These are phyloP conservation scores for Melanotaenia trifasciata DNA, from an alignment of 2,797 vertebrate genomes.

Conservation along the genomic window DNA sequence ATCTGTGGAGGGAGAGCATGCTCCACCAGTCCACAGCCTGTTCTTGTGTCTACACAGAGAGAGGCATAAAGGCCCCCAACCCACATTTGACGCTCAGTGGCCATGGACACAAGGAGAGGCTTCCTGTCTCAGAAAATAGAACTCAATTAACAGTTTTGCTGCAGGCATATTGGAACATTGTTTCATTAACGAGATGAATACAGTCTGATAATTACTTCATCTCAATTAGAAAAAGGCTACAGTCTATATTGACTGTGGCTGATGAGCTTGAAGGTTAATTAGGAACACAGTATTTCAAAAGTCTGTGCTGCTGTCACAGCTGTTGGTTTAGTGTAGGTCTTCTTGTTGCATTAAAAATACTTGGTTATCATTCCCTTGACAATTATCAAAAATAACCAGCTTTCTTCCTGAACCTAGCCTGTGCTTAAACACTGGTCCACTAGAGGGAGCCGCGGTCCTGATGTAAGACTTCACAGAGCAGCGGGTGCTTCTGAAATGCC, in stretches of 20 bases:
- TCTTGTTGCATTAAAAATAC: constrained; percentile 6
- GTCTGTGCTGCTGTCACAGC: constrained; percentile 47
- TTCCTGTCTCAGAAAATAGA: constrained; percentile 78
- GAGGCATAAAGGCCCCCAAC: constrained; percentile 60
- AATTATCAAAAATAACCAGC: constrained; percentile 21
- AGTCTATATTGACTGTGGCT: constrained; percentile 83
- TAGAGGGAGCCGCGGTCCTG: constrained; percentile 73
- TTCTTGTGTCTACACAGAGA: constrained; percentile 59
- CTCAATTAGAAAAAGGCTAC: constrained; percentile 78
- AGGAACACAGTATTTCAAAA: constrained; percentile 75
- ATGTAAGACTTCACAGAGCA: constrained; percentile 21
- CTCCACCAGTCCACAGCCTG: constrained; percentile 69
- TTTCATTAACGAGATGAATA: constrained; percentile 85
- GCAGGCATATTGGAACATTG: constrained; percentile 81
- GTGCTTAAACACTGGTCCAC: constrained; percentile 49
- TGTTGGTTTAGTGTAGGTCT: constrained; percentile 29
- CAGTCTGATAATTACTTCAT: constrained; percentile 85
- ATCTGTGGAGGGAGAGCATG: constrained; percentile 54
- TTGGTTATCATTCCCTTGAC: constrained; percentile 18
- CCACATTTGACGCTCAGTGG: constrained; percentile 68
- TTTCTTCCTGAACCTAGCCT: background rate
- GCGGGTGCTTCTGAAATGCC: constrained; percentile 57
- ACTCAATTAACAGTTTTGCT: constrained; percentile 84
- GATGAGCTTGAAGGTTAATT: constrained; percentile 87
- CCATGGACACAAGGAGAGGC: constrained; percentile 73